Base-by-base conservation (phyloP, 2,113 vertebrate genomes). In the Heterotis niloticus region DNA sequence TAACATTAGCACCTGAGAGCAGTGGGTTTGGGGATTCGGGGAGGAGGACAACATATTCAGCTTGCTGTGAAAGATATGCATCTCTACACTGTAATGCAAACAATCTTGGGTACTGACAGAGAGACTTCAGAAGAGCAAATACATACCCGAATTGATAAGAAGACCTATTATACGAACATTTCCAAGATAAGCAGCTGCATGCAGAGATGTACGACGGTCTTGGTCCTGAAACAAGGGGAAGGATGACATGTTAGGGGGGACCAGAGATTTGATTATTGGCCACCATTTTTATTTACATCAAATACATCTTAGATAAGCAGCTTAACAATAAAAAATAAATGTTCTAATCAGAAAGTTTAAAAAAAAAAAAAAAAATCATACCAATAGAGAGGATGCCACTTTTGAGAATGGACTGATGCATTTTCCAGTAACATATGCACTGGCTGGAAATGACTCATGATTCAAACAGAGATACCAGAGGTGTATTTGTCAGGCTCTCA, bases 111-210 rank as follows among this genome's bases (percentile, higher is more conserved):
- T 20, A 62, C 11, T 62, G 24, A 64, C 75, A 73, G 82, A 0
- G 29, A 54, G 68, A 10, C 65, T 12, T 67, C 23, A 67, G 5
- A 67, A 7, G 64, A 24, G 34, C 34, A 44, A 2, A 44, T 44
- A 10, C 18, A 10, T 84, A 98, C 97, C 97, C 93, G 97, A 96
- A 90, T 93, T 90, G 78, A 99, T 96, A 80, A 98, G 96, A 84
- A 98, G 90, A 83, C 97, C 96, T 75, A 98, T 94, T 84, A 95
- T 94, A 76, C 93, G 90, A 80, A 96, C 91, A 82, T 98, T 94
- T n/a, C 97, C 97, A 85, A 98, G 83, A 88, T 94, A 98, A 84
- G 97, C 94, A 92, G 97, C 97, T 91, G 95, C 96, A 88, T 99
- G 97, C 86, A 98, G 89, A 16, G 96, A 94, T 20, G 95, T 95